Evolutionary conservation across 2,113 vertebrate species (phyloP).

Genomic region (Ophthalmolycus amberensis): DNA sequence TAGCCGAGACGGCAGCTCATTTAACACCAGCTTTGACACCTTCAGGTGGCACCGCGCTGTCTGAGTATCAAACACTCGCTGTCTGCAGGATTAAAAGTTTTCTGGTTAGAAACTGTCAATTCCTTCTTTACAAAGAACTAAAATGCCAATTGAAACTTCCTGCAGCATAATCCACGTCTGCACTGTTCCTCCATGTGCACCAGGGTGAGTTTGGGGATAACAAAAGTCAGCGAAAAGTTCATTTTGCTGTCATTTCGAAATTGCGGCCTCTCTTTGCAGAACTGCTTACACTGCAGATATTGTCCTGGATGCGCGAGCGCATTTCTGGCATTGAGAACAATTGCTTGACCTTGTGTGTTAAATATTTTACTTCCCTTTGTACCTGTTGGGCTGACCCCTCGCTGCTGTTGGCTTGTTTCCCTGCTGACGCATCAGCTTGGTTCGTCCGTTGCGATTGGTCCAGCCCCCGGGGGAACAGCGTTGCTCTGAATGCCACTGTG

Average conservation of each 20-base stretch:
- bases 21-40: constrained; percentile 27
- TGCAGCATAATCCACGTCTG: background rate
- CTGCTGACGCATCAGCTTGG: constrained; percentile 21
- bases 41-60: background rate
- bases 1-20: constrained; percentile 8
- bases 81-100: constrained; percentile 14
- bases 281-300: constrained; percentile 11
- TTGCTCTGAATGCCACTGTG: constrained; percentile 42
- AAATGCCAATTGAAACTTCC: background rate
- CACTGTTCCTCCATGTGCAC: background rate
- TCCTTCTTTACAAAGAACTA: background rate
- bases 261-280: background rate
- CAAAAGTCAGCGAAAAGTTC: constrained; percentile 40
- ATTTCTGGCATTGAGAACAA: background rate
- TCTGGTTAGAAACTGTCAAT: constrained; percentile 3
- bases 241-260: constrained; percentile 39
- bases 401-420: constrained; percentile 10
- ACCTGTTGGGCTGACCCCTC: constrained; percentile 39
- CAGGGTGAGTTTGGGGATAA: background rate
- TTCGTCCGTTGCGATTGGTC: constrained; percentile 21
- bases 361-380: constrained; percentile 5
- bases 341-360: constrained; percentile 22
- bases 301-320: constrained; percentile 19
- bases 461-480: background rate
- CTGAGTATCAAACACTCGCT: constrained; percentile 1